Evolutionary conservation across 2,797 vertebrate species (phyloP).

Genomic region (Lithobates sylvaticus): DNA sequence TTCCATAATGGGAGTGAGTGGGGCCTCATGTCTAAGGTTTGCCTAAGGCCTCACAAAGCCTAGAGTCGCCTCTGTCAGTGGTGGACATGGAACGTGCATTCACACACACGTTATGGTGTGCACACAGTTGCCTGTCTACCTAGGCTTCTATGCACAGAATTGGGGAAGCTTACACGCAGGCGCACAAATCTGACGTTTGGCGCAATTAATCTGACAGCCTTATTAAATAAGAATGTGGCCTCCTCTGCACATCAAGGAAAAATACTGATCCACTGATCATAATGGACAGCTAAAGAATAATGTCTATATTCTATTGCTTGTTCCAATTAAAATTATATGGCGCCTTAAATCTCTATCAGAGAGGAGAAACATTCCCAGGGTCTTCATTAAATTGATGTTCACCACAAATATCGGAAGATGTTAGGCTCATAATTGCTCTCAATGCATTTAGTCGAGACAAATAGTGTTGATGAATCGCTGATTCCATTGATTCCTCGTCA

Average conservation of each 20-base stretch:
- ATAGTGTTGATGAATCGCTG: background rate
- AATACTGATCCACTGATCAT: background rate
- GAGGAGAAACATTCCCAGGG: background rate
- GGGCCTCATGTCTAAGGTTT: too few relatives aligned
- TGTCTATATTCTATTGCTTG: background rate
- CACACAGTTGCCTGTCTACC: too few relatives aligned
- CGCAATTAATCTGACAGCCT: background rate
- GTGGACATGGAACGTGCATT: too few relatives aligned
- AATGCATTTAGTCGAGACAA: background rate
- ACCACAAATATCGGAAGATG: background rate
- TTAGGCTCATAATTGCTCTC: background rate
- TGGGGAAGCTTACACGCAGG: background rate
- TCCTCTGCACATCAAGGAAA: background rate
- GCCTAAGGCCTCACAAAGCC: too few relatives aligned
- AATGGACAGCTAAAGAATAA: background rate
- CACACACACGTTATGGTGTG: too few relatives aligned
- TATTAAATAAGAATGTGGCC: background rate
- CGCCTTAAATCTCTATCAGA: background rate
- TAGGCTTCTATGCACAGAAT: background rate
- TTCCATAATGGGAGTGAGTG: too few relatives aligned
- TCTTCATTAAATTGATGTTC: background rate
- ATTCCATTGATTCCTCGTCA: conserved; percentile 3
- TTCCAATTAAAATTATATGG: background rate
- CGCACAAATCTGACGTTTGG: too few relatives aligned
- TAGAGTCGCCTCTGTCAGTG: too few relatives aligned